Conservation (phyloP, 2,113 vertebrate genomes). For the mouse (Mus musculus) region GRCm39 chr10:119128501-119129000, state of each 20-base stretch:
- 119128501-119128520: constrained; percentile 43
- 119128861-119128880: neutral
- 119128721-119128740: neutral
- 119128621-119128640: constrained; percentile 17
- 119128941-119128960: neutral
- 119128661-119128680: constrained; percentile 11
- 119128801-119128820: neutral
- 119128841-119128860: neutral
- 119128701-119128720: constrained; percentile 22
- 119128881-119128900: neutral
- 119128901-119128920: neutral
- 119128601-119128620: neutral
- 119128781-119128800: neutral
- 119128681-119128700: neutral
- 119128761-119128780: constrained; percentile 1
- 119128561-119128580: neutral
- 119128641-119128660: neutral
- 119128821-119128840: constrained; percentile 5
- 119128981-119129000: neutral
- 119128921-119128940: neutral
- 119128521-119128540: constrained; percentile 34
- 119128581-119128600: neutral
- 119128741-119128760: constrained; percentile 39
- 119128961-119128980: neutral
- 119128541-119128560: neutral